Base-by-base conservation (phyloP, 2,797 vertebrate species). In the Enteromius argenteus region DNA sequence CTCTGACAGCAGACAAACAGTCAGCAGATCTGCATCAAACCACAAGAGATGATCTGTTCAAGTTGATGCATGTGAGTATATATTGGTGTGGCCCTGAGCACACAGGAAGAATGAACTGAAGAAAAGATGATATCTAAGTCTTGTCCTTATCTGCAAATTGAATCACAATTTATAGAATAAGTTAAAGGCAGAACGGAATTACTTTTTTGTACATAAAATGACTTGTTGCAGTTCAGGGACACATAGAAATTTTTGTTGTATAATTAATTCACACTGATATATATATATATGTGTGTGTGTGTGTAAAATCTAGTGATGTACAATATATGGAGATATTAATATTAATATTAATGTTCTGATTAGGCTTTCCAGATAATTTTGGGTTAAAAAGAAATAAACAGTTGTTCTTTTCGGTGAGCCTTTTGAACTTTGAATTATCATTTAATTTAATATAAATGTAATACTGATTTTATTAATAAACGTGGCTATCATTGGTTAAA, bases 1-100 rank as follows among this genome's bases (percentile, higher is more conserved):
- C 81, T 83, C 81, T 69, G 79, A 85, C 69, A 66, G 71, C 83
- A 88, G 81, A 80, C 79, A 73, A 79, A 83, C 71, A 75, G 73
- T 77, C 81, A 83, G 49, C 73, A 76, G 73, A 73, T 53, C 46
- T 46, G 35, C 81, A 75, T 84, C 69, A 53, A 81, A 75, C 35
- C 74, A 78, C 49, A 66, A 56, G 68, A 86, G 32, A 64, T 39
- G 76, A 21, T 81, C 23, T 76, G 37, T 78, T 71, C 60, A 72
- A 73, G 49, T 74, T 42, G 76, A 80, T 79, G 56, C 60, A 81
- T 81, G 44, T n/a, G 37, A 68, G 64, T 39, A 42, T 58, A 82
- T 72, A 53, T 37, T 62, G 56, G 49, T 69, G 73, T 68, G 39
- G 62, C 60, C 51, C 64, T 37, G 49, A 39, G 74, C 58, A 67